Evolutionary conservation across 2,113 vertebrate genomes (phyloP).

Genomic region (Gopherus flavomarginatus): DNA sequence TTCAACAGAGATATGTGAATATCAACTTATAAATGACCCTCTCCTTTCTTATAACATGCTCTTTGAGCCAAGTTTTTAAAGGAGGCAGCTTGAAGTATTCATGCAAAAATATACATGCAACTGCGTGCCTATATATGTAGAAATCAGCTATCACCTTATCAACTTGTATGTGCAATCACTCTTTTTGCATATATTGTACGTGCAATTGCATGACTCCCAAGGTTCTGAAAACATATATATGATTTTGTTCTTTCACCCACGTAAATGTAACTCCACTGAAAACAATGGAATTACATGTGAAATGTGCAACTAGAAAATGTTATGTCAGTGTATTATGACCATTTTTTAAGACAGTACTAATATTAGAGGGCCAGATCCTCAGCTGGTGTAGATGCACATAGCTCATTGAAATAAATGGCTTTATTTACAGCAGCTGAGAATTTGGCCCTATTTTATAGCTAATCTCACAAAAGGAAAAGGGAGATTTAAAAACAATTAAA

Average conservation of each 20-base stretch:
- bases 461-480: not conserved
- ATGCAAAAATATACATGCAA: not conserved
- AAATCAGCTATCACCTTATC: not conserved
- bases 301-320: not conserved
- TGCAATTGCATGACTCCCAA: not conserved
- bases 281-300: not conserved
- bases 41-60: not conserved
- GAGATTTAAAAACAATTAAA: not conserved
- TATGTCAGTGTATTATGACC: not conserved
- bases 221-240: not conserved
- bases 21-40: not conserved
- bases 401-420: not conserved
- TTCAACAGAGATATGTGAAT: not conserved
- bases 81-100: not conserved
- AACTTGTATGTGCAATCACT: not conserved
- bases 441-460: not conserved
- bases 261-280: not conserved
- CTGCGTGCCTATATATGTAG: not conserved
- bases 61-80: not conserved
- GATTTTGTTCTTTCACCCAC: not conserved
- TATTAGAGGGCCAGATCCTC: not conserved
- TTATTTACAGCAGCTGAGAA: not conserved
- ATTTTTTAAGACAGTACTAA: not conserved
- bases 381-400: not conserved
- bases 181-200: not conserved